These are phyloP conservation scores for Ophion costatus DNA, from an alignment of 2,888 invertebrate genomes.

Conservation along the genomic window DNA sequence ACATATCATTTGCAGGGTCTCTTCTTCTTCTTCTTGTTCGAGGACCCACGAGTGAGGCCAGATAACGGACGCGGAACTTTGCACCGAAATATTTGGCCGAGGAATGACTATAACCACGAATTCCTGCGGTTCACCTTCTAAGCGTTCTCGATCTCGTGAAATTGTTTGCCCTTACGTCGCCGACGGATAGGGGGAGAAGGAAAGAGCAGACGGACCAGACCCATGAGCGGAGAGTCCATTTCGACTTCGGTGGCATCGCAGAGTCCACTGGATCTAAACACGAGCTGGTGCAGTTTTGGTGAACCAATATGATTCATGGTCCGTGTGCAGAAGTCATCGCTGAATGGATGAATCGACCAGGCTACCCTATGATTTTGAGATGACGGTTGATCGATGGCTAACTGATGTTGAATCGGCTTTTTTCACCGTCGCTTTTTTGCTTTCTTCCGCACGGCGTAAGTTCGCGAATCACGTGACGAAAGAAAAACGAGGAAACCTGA, in stretches of 20 bases:
- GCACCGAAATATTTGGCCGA: constrained; percentile 65
- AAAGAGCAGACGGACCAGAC: constrained; percentile 1
- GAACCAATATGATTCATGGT: not conserved
- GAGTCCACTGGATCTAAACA: not conserved
- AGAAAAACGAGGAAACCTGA: constrained; percentile 11
- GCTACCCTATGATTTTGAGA: not conserved
- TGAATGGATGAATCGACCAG: not conserved
- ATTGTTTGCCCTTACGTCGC: constrained; percentile 67
- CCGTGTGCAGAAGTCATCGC: not conserved
- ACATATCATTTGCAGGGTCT: constrained; percentile 44
- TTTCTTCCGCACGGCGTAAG: not conserved
- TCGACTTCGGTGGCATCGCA: not conserved
- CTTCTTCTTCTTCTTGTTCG: constrained; percentile 42
- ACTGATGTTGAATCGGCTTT: not conserved
- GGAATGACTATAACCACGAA: constrained; percentile 46
- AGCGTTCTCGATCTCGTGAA: constrained; percentile 76
- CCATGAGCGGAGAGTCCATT: not conserved
- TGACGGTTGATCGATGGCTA: not conserved
- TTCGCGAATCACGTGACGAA: not conserved
- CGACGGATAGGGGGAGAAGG: constrained; percentile 47
- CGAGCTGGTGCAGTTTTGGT: not conserved
- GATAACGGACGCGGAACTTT: constrained; percentile 70
- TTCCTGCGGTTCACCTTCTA: constrained; percentile 53
- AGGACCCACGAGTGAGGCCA: not conserved
- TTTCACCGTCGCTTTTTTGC: not conserved